phyloP scores from a whole-genome alignment of 2,888 invertebrate species.

The Bembecia ichneumoniformis region DNA sequence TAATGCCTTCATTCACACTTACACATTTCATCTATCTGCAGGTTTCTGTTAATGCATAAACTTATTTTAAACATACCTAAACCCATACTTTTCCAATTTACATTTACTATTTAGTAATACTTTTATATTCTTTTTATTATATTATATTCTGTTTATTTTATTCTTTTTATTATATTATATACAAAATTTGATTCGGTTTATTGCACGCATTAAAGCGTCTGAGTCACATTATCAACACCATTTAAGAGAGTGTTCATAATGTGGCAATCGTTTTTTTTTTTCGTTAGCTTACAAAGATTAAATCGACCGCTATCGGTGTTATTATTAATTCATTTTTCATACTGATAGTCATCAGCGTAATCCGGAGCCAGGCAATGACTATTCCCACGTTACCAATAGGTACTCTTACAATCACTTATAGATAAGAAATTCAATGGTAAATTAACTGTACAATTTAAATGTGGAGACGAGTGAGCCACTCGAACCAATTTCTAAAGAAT shows the following conservation, averaged over 20 bases:
- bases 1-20: too few species aligned
- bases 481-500: conserved; percentile 13
- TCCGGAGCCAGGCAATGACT: conserved; percentile 46
- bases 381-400: conserved; percentile 58
- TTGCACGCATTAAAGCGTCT: neutral
- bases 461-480: neutral
- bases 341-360: conserved; percentile 56
- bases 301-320: conserved; percentile 46
- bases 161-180: too few species aligned
- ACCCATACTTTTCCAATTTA: too few species aligned
- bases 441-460: conserved; percentile 40
- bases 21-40: too few species aligned
- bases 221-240: conserved; percentile 14
- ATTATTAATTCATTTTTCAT: conserved; percentile 61
- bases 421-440: conserved; percentile 60
- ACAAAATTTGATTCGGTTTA: too few species aligned
- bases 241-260: conserved; percentile 11
- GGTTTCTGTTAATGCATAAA: too few species aligned
- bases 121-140: too few species aligned
- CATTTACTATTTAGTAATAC: too few species aligned
- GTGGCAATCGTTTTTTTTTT: conserved; percentile 23
- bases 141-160: too few species aligned
- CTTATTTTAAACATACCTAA: too few species aligned
- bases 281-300: conserved; percentile 40
- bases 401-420: conserved; percentile 39